A percentile compares a stretch with the other conserved stretches of the same genome.
Evolutionary conservation across 2,113 vertebrate genomes (phyloP).

Genomic region (Aviceda subcristata): DNA sequence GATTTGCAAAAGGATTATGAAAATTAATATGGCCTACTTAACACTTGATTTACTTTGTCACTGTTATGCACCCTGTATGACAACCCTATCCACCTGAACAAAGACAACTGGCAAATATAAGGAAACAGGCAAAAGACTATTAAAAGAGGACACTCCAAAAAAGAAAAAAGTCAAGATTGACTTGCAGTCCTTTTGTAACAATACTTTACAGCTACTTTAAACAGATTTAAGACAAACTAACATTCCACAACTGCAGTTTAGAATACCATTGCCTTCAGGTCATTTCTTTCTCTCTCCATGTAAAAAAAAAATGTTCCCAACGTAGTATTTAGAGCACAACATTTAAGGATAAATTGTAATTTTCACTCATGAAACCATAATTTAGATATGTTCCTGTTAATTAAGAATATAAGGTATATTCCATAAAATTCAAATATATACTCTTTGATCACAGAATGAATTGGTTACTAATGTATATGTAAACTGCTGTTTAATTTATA

Average conservation of each 20-base stretch:
- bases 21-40: slow-evolving; percentile 48
- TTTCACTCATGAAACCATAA: not conserved
- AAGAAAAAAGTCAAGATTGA: not conserved
- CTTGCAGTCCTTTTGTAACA: not conserved
- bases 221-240: not conserved
- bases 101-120: not conserved
- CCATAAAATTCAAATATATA: not conserved
- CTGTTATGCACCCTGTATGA: not conserved
- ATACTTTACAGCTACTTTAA: not conserved
- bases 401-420: not conserved
- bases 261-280: not conserved
- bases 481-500: not conserved
- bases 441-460: not conserved
- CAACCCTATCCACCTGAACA: not conserved
- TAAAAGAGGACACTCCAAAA: not conserved
- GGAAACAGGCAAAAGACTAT: not conserved
- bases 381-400: not conserved
- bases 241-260: not conserved
- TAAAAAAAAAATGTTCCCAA: not conserved
- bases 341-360: not conserved
- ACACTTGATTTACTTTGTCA: slow-evolving; percentile 35
- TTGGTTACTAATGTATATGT: not conserved
- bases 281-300: not conserved
- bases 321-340: not conserved
- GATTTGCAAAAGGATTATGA: slow-evolving; percentile 46